Conservation (phyloP, 2,113 vertebrate genomes). For the Hemiprocne comata region DNA sequence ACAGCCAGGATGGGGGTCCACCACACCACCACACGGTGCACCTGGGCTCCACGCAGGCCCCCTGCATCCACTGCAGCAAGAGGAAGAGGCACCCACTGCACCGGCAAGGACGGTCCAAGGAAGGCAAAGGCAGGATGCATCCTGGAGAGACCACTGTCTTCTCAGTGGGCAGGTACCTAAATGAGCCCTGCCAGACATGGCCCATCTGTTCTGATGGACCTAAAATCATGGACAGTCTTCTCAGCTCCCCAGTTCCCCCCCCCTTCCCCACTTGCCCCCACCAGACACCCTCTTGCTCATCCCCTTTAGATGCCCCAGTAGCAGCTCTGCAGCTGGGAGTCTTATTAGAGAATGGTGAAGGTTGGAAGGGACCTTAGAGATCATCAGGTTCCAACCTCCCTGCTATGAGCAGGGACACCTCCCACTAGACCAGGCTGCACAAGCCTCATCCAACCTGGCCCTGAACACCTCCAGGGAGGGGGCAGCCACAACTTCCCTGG, state of each 20-base stretch:
- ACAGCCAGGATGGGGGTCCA: slow-evolving; percentile 82
- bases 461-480: too few relatives aligned
- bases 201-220: background rate
- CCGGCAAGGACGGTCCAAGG: slow-evolving; percentile 79
- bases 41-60: slow-evolving; percentile 83
- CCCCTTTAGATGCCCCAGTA: fast-evolving
- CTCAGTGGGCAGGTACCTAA: slow-evolving; percentile 90
- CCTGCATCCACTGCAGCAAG: slow-evolving; percentile 89
- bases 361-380: too few relatives aligned
- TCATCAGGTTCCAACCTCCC: too few relatives aligned
- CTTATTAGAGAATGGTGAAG: too few relatives aligned
- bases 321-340: background rate
- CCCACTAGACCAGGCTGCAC: too few relatives aligned
- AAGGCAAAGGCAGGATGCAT: slow-evolving; percentile 78
- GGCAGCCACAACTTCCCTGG: too few relatives aligned
- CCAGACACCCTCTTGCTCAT: background rate
- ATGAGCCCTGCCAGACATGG: fast-evolving
- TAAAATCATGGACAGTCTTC: background rate
- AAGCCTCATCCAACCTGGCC: too few relatives aligned
- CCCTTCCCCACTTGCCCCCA: fast-evolving
- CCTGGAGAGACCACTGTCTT: slow-evolving; percentile 91
- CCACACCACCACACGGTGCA: slow-evolving; percentile 93
- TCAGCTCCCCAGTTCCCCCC: background rate
- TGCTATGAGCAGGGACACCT: too few relatives aligned
- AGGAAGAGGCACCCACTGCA: slow-evolving; percentile 85